Percentiles rank a stretch among this genome's conserved stretches.
Conservation (phyloP, 2,797 vertebrate genomes). For the Pachyuromys duprasi region DNA sequence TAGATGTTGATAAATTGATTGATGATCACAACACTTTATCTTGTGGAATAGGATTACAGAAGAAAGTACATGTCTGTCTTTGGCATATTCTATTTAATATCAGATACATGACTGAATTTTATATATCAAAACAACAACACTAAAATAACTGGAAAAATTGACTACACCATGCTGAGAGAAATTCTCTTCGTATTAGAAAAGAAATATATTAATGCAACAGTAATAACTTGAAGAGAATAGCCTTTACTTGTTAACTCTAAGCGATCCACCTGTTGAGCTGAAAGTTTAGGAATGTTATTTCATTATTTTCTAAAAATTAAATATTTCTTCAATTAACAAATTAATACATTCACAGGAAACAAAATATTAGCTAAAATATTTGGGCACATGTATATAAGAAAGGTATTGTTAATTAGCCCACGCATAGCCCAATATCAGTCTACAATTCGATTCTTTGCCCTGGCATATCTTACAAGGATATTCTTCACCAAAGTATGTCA, state of each 20-base stretch:
- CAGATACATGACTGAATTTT: constrained; percentile 9
- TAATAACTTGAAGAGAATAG: not conserved
- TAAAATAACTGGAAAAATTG: constrained; percentile 11
- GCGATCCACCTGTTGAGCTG: not conserved
- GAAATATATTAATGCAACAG: not conserved
- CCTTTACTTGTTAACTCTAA: not conserved
- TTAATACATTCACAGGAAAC: not conserved
- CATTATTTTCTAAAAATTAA: not conserved
- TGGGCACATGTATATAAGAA: not conserved
- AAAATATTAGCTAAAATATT: not conserved
- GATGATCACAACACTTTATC: constrained; percentile 53
- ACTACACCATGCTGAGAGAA: not conserved
- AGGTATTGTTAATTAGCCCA: not conserved
- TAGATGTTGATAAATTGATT: constrained; percentile 51
- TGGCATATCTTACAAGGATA: not conserved
- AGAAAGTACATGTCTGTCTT: not conserved
- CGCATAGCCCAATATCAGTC: not conserved
- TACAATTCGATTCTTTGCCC: not conserved
- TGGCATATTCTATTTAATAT: constrained; percentile 4
- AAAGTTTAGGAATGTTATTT: not conserved
- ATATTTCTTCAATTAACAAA: constrained; percentile 27
- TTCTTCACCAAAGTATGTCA: not conserved
- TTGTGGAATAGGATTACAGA: constrained; percentile 7
- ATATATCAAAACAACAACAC: constrained; percentile 19
- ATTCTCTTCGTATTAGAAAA: not conserved